phyloP scores from a whole-genome alignment of 2,888 invertebrate species.

The Drosophila nr. fundita region DNA sequence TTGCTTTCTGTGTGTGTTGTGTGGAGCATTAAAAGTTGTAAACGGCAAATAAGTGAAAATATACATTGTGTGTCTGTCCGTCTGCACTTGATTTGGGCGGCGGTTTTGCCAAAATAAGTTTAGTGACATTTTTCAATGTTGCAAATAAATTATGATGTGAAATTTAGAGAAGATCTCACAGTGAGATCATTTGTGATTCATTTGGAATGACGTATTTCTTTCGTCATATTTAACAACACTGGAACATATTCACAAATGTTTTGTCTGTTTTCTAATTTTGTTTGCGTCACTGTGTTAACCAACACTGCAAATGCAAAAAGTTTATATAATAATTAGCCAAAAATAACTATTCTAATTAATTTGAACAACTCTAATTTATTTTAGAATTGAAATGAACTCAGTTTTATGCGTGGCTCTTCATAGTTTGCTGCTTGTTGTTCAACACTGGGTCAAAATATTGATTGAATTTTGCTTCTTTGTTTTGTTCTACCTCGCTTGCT shows the following conservation, averaged over 20 bases:
- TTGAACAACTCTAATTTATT: neutral
- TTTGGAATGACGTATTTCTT: neutral
- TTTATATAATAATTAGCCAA: neutral
- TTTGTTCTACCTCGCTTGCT: neutral
- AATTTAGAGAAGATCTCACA: neutral
- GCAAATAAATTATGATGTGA: neutral
- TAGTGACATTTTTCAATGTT: constrained; percentile 29
- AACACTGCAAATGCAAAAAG: neutral
- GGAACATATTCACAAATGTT: neutral
- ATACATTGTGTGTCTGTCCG: constrained; percentile 20
- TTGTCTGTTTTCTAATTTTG: neutral
- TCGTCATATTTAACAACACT: neutral
- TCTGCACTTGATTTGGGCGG: neutral
- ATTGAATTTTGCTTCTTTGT: constrained; percentile 19
- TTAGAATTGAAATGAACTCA: constrained; percentile 5
- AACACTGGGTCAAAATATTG: constrained; percentile 39
- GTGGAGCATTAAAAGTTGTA: constrained; percentile 35
- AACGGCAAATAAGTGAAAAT: constrained; percentile 51
- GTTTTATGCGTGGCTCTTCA: neutral
- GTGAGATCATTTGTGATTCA: neutral
- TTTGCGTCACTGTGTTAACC: neutral
- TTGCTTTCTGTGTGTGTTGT: constrained; percentile 19
- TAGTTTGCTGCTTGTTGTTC: constrained; percentile 4
- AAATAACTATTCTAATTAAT: too few species aligned
- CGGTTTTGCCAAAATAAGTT: constrained; percentile 8